A percentile compares a stretch with the other conserved stretches of the same genome.
Conservation (phyloP, 2,888 invertebrate species). For the Drosophila melanocephala region DNA sequence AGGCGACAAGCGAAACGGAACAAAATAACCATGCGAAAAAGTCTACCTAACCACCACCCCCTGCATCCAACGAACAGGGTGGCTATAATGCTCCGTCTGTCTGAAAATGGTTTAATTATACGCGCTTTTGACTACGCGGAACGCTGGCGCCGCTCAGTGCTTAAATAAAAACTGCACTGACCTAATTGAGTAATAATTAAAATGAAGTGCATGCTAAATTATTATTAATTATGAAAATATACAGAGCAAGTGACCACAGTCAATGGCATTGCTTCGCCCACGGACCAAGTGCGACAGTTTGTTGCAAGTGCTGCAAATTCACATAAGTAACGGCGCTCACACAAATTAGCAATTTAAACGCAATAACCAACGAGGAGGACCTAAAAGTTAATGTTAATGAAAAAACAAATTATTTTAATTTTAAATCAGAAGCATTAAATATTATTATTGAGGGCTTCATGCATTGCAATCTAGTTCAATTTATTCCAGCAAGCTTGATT, state of each 20-base stretch:
- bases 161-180: constrained; percentile 69
- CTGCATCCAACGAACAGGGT: background rate
- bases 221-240: constrained; percentile 73
- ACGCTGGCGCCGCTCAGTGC: constrained; percentile 41
- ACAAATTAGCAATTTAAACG: constrained; percentile 22
- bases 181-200: constrained; percentile 81
- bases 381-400: background rate
- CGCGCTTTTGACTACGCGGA: constrained; percentile 59
- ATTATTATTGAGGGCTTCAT: background rate
- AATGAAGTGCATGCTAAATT: constrained; percentile 77
- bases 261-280: constrained; percentile 22
- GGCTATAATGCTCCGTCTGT: constrained; percentile 18
- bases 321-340: constrained; percentile 13
- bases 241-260: constrained; percentile 12
- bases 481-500: background rate
- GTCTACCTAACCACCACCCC: background rate
- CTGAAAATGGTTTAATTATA: constrained; percentile 77
- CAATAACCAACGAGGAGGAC: background rate
- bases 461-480: background rate
- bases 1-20: constrained; percentile 19
- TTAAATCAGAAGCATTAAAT: background rate
- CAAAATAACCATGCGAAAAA: constrained; percentile 19
- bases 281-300: constrained; percentile 30
- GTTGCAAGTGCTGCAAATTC: constrained; percentile 47
- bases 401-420: background rate